These are phyloP conservation scores for Drosophila lacteicornis DNA, from an alignment of 1,140 invertebrate genomes.

Conservation along the genomic window DNA sequence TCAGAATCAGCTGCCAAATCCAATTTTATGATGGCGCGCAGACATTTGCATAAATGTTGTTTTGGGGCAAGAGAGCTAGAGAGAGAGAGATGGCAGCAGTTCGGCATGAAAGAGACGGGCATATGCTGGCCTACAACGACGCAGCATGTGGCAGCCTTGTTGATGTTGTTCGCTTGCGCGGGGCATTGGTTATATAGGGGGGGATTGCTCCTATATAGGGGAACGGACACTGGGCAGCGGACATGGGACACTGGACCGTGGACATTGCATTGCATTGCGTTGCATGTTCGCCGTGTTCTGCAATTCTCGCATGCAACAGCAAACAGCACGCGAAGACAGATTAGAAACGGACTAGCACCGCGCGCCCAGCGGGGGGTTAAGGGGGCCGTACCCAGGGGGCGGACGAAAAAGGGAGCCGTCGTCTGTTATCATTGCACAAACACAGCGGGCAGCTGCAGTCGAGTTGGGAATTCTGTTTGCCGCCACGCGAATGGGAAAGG, in stretches of 20 bases:
- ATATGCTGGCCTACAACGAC: slow-evolving; percentile 37
- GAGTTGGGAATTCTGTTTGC: slow-evolving; percentile 28
- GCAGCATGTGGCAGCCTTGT: slow-evolving; percentile 75
- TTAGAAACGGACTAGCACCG: slow-evolving; percentile 66
- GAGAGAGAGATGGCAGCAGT: slow-evolving; percentile 23
- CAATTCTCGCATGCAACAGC: slow-evolving; percentile 74
- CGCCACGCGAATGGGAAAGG: slow-evolving; percentile 24
- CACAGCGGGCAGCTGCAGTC: slow-evolving; percentile 60
- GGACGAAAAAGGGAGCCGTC: slow-evolving; percentile 21
- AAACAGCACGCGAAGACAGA: slow-evolving; percentile 81
- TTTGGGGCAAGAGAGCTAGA: slow-evolving; percentile 19
- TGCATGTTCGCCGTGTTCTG: slow-evolving; percentile 76
- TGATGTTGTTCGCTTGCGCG: slow-evolving; percentile 57
- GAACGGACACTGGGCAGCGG: neutral
- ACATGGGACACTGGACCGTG: slow-evolving; percentile 23
- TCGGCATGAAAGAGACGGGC: slow-evolving; percentile 35
- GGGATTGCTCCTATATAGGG: slow-evolving; percentile 2
- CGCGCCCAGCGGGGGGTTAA: slow-evolving; percentile 29
- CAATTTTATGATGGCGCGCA: slow-evolving; percentile 78
- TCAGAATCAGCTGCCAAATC: slow-evolving; percentile 75
- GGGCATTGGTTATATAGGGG: slow-evolving; percentile 5
- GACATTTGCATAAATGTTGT: slow-evolving; percentile 75
- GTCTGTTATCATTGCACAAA: slow-evolving; percentile 68
- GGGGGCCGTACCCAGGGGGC: neutral
- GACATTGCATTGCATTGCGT: slow-evolving; percentile 64